phyloP scores from a whole-genome alignment of 2,113 vertebrate species.

The Nannospalax galili region DNA sequence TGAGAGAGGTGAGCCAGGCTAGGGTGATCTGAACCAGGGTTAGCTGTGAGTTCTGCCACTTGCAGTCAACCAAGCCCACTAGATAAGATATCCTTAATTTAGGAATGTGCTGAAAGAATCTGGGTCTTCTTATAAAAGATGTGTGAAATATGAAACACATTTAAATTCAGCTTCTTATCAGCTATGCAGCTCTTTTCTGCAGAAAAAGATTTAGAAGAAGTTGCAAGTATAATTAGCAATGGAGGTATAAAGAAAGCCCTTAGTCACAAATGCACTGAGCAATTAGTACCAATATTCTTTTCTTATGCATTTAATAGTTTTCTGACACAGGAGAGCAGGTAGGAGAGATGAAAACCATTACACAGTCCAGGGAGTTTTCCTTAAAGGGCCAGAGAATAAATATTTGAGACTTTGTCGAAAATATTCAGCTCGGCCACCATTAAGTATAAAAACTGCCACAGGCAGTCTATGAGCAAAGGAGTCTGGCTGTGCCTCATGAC shows the following conservation, averaged over 20 bases:
- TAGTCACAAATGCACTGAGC: not conserved
- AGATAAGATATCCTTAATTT: not conserved
- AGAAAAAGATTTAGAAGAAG: conserved; percentile 8
- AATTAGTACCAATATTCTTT: not conserved
- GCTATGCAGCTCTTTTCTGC: not conserved
- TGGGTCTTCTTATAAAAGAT: conserved; percentile 41
- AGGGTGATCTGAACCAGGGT: not conserved
- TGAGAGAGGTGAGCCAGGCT: too few species aligned
- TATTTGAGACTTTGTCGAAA: not conserved
- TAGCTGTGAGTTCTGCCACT: not conserved
- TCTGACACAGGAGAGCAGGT: not conserved
- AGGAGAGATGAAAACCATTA: not conserved
- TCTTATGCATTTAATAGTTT: not conserved
- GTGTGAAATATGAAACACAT: conserved; percentile 36
- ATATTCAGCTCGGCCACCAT: not conserved
- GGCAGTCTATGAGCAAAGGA: not conserved
- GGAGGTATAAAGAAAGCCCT: not conserved
- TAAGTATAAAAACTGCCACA: not conserved
- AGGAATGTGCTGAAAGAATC: not conserved
- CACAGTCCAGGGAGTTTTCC: not conserved
- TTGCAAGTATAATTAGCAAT: not conserved
- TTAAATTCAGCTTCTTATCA: conserved; percentile 38
- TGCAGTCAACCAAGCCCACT: not conserved
- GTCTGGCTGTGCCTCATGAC: not conserved
- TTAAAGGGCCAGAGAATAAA: not conserved